Base-by-base conservation (phyloP, 2,797 vertebrate genomes). In the Cichlasoma orientale region DNA sequence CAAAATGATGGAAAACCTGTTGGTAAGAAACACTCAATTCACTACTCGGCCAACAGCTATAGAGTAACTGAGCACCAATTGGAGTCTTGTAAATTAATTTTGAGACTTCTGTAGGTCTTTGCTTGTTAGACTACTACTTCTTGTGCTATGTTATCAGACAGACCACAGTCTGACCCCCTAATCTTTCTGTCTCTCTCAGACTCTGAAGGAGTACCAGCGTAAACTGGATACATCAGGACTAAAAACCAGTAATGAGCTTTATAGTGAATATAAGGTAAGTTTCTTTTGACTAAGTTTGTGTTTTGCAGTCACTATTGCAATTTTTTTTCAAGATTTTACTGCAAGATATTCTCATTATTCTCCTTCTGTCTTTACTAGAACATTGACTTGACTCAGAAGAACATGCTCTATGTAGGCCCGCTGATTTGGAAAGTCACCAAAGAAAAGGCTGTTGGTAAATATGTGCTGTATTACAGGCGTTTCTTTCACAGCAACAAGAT, bases 151-250 rank as follows among this genome's bases (percentile, higher is more conserved):
- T 50, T 71, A 50, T 61, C 57, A 71, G 71, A 68, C 58, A 70
- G 57, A 71, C 66, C 59, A 83, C 57, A 52, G 23, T 82, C 83
- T 87, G 79, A 83, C 70, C 68, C 36, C 10, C 14, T 53, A 56
- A 61, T 82, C 52, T 83, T 18, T 33, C 31, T 78, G 31, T 74
- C 50, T 85, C 75, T 76, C 38, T 19, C 89, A 98, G 97, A 95
- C 92, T 83, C 92, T 98, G 78, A 97, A 95, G 87, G 97, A 98
- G 70, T 98, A 98, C 86, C 97, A 98, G 94, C 95, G 95, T n/a
- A 96, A 95, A 77, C 88, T 98, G 85, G 97, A 98, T 81, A 94
- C 97, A 66, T 97, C 97, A 59, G 96, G 96, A 14, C 92, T 98
- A 14, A 95, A 95, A 87, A 96, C 97, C 82, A 97, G 96, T 87